These are phyloP conservation scores for Brachionichthys hirsutus DNA, from an alignment of 2,113 vertebrate species.

Conservation along the genomic window DNA sequence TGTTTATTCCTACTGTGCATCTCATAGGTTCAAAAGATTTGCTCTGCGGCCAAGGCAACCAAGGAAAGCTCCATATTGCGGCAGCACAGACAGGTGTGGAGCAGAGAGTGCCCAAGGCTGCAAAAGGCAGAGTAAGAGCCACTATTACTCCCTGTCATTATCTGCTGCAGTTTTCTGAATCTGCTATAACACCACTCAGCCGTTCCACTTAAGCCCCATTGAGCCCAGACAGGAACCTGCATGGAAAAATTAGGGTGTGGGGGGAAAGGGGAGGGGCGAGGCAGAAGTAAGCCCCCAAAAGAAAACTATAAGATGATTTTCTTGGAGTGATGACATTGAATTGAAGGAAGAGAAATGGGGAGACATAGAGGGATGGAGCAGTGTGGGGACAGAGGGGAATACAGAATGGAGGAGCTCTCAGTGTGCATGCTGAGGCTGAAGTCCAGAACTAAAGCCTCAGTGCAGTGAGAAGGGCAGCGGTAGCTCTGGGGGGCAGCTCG, in stretches of 20 bases:
- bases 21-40: constrained; percentile 82
- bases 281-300: constrained; percentile 1
- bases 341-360: constrained; percentile 16
- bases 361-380: constrained; percentile 7
- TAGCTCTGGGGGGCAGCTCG: constrained; percentile 69
- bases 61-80: constrained; percentile 85
- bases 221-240: constrained; percentile 32
- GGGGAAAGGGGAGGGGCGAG: constrained; percentile 28
- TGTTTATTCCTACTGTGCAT: constrained; percentile 40
- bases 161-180: constrained; percentile 62
- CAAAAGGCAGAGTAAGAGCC: constrained; percentile 81
- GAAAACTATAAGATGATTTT: constrained; percentile 31
- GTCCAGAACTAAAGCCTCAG: constrained; percentile 24
- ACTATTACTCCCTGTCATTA: constrained; percentile 64
- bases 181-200: constrained; percentile 51
- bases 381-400: constrained; percentile 1
- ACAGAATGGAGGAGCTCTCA: constrained; percentile 10
- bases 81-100: constrained; percentile 89
- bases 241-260: constrained; percentile 29
- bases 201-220: constrained; percentile 52
- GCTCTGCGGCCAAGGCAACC: constrained; percentile 80
- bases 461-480: constrained; percentile 73
- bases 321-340: constrained; percentile 29
- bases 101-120: constrained; percentile 81
- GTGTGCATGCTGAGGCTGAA: constrained; percentile 37